Conservation (phyloP, 2,888 invertebrate species). For the Leucoma salicis region DNA sequence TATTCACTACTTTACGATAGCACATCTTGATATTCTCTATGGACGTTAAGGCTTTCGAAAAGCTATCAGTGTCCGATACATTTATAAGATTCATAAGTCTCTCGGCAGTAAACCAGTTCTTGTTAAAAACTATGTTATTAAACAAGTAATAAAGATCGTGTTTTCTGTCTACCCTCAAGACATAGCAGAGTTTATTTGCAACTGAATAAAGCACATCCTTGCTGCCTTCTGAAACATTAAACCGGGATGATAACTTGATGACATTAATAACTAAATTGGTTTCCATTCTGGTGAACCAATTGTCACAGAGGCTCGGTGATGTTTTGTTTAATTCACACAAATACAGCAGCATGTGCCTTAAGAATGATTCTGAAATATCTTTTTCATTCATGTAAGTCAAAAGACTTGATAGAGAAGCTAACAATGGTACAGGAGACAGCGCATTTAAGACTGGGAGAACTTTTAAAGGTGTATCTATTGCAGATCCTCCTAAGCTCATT, state of each 20-base stretch:
- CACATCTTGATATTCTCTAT: conserved; percentile 67
- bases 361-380: conserved; percentile 58
- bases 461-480: conserved; percentile 58
- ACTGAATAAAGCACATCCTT: conserved; percentile 80
- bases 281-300: conserved; percentile 86
- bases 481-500: conserved; percentile 53
- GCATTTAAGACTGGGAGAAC: conserved; percentile 62
- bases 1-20: conserved; percentile 66
- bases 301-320: conserved; percentile 68
- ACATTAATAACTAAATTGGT: conserved; percentile 78
- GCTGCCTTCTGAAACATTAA: conserved; percentile 59
- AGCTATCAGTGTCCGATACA: conserved; percentile 64
- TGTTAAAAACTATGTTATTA: conserved; percentile 83
- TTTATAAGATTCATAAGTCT: conserved; percentile 79
- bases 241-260: conserved; percentile 62
- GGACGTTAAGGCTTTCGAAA: conserved; percentile 59
- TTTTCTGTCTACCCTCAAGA: conserved; percentile 82
- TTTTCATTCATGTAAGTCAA: conserved; percentile 51
- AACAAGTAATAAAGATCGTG: conserved; percentile 82
- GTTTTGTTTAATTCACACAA: conserved; percentile 57
- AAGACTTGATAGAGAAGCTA: conserved; percentile 63
- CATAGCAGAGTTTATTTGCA: conserved; percentile 83
- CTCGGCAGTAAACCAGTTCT: conserved; percentile 82
- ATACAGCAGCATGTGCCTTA: conserved; percentile 66
- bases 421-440: conserved; percentile 63